Conservation (phyloP, 2,113 vertebrate genomes). For the Mesocricetus auratus region DNA sequence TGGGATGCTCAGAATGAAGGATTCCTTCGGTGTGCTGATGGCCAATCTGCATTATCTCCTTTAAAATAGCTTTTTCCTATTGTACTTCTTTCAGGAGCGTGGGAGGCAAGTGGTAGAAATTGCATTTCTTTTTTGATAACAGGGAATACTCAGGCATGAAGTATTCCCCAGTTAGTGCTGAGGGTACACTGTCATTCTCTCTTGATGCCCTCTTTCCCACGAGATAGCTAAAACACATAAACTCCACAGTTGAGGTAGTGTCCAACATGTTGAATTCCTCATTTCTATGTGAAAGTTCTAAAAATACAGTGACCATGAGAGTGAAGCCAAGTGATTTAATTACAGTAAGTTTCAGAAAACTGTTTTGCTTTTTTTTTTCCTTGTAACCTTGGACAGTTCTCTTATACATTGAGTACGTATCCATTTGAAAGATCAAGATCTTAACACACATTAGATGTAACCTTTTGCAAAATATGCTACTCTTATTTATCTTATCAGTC, state of each 20-base stretch:
- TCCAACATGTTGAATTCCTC: slow-evolving; percentile 50
- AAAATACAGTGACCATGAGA: background rate
- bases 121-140: background rate
- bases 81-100: slow-evolving; percentile 71
- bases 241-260: slow-evolving; percentile 60
- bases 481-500: slow-evolving; percentile 37
- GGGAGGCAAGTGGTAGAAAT: slow-evolving; percentile 69
- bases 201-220: slow-evolving; percentile 73
- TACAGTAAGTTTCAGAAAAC: slow-evolving; percentile 31
- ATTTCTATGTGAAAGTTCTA: slow-evolving; percentile 77
- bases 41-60: slow-evolving; percentile 42
- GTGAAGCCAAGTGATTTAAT: slow-evolving; percentile 47
- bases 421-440: background rate
- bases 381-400: background rate
- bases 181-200: slow-evolving; percentile 73
- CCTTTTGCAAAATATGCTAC: slow-evolving; percentile 61
- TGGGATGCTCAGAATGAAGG: slow-evolving; percentile 4
- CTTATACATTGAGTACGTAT: background rate
- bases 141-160: background rate
- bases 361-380: background rate
- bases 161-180: background rate
- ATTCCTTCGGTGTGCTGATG: slow-evolving; percentile 66
- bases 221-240: slow-evolving; percentile 78
- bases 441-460: slow-evolving; percentile 60
- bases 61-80: slow-evolving; percentile 58